Evolutionary conservation across 1,140 invertebrate genomes (phyloP).

Genomic region (Sinella curviseta): DNA sequence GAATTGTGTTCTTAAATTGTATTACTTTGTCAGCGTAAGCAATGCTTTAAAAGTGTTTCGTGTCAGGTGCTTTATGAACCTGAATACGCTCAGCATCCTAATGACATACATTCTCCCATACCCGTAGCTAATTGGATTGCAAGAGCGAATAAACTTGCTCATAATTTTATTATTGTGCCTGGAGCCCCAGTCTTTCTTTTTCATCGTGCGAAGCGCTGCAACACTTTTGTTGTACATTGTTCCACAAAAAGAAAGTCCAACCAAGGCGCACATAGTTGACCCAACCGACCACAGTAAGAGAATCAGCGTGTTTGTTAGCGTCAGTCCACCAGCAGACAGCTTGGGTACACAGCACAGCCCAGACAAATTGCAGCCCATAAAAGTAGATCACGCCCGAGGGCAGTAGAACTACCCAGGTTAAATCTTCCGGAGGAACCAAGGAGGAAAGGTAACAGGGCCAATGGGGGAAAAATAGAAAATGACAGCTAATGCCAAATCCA

Average conservation of each 20-base stretch:
- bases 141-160: not conserved
- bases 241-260: not conserved
- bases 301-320: not conserved
- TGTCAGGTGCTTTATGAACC: not conserved
- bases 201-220: not conserved
- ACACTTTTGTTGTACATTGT: not conserved
- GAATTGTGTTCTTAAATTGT: too few relatives aligned
- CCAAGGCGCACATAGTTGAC: not conserved
- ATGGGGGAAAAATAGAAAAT: not conserved
- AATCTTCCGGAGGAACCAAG: not conserved
- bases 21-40: not conserved
- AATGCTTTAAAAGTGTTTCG: not conserved
- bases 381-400: not conserved
- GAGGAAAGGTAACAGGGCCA: not conserved
- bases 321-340: too few relatives aligned
- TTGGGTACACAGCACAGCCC: not conserved
- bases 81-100: not conserved
- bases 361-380: not conserved
- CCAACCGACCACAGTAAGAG: not conserved
- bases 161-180: not conserved
- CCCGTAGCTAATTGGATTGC: constrained; percentile 1
- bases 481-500: not conserved
- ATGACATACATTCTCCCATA: constrained; percentile 19
- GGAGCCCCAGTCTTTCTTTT: not conserved
- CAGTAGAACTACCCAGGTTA: not conserved